These are phyloP conservation scores for Nestor notabilis DNA, from an alignment of 2,113 vertebrate genomes.

Conservation along the genomic window DNA sequence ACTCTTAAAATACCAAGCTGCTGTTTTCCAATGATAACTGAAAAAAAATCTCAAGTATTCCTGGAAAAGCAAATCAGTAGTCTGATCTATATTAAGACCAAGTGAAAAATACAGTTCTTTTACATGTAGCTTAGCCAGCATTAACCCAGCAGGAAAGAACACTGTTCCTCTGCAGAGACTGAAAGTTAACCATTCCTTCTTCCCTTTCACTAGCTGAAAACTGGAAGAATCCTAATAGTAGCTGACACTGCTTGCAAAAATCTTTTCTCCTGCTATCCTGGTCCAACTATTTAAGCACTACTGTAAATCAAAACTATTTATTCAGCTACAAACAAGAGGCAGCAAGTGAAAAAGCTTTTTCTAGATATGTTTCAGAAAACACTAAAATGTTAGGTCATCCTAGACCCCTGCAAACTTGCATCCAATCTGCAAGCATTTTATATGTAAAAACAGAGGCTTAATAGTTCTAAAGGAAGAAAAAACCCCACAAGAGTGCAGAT, in stretches of 20 bases:
- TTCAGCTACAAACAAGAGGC: not conserved
- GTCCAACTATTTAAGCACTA: not conserved
- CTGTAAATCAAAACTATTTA: not conserved
- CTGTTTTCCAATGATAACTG: not conserved
- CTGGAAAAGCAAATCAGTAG: conserved; percentile 28
- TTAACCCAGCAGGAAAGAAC: not conserved
- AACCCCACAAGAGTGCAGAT: not conserved
- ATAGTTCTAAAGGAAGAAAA: not conserved
- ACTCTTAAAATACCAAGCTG: conserved; percentile 14
- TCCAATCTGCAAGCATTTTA: not conserved
- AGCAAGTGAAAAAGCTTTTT: not conserved
- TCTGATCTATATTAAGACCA: conserved; percentile 17
- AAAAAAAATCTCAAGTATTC: not conserved
- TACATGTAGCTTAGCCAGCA: not conserved
- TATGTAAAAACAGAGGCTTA: not conserved
- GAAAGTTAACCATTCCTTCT: not conserved
- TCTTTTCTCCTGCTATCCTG: not conserved
- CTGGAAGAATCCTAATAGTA: not conserved
- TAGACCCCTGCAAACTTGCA: not conserved
- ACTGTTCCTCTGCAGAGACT: not conserved
- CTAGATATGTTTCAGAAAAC: not conserved
- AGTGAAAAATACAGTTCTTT: not conserved
- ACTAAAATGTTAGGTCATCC: not conserved
- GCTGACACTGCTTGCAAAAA: not conserved
- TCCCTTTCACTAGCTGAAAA: not conserved